These are phyloP conservation scores for Chironex yamaguchii DNA, from an alignment of 30 jellyfish, hydroid and myxozoan genomes.

Conservation along the genomic window DNA sequence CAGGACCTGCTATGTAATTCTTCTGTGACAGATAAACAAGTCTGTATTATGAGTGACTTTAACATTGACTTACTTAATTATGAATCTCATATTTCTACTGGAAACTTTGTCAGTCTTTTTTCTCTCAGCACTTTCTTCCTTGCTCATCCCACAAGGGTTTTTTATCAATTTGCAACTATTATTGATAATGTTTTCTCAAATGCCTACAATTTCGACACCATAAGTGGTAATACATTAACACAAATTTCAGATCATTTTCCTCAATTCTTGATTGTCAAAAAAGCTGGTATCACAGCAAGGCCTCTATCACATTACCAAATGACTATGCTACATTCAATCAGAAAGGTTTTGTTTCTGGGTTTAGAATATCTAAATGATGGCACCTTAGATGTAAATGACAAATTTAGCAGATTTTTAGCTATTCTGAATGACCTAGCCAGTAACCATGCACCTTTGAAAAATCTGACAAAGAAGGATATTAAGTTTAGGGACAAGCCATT, in stretches of 20 bases:
- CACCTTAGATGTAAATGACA: conserved; percentile 35
- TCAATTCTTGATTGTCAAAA: conserved; percentile 32
- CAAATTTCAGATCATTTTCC: conserved; percentile 53
- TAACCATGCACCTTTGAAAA: conserved; percentile 44
- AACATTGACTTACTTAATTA: no score
- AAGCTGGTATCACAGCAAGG: conserved; percentile 29
- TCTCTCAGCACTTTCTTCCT: conserved; percentile 63
- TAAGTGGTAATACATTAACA: conserved; percentile 47
- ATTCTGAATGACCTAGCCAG: conserved; percentile 31
- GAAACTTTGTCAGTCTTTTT: conserved; percentile 22
- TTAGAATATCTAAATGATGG: conserved; percentile 21
- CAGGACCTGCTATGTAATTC: not conserved
- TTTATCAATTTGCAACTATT: conserved; percentile 61
- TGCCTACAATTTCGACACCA: conserved; percentile 40
- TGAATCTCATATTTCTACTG: not conserved
- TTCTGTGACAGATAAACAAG: no score
- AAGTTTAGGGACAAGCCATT: conserved; percentile 53
- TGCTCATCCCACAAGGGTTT: conserved; percentile 54
- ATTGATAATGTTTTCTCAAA: conserved; percentile 65
- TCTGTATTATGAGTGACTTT: no score
- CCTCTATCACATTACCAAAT: conserved; percentile 25
- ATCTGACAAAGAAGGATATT: conserved; percentile 37
- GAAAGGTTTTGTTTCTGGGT: not conserved
- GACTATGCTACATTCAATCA: conserved; percentile 23
- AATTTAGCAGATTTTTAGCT: conserved; percentile 22